Evolutionary conservation across 1,140 invertebrate genomes (phyloP).

Genomic region (Parapsyche elsis): DNA sequence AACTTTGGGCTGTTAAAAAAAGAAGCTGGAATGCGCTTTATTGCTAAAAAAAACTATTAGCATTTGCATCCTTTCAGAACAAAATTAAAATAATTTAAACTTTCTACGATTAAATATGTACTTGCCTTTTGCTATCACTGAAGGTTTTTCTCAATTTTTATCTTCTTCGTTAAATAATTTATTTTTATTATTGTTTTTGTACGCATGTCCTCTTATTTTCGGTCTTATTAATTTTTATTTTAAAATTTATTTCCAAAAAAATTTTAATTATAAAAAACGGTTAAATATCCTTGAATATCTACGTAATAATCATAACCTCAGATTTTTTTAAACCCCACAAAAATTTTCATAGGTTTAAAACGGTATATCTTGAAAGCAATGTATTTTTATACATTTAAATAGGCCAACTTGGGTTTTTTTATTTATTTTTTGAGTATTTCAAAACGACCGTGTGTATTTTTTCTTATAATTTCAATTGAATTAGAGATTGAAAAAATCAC

Average conservation of each 20-base stretch:
- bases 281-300: neutral
- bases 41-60: conserved; percentile 21
- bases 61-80: conserved; percentile 21
- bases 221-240: neutral
- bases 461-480: no score
- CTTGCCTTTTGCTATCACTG: neutral
- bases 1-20: neutral
- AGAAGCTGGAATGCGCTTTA: conserved; percentile 6
- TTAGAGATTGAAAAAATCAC: no score
- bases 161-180: neutral
- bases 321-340: no score
- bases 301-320: no score
- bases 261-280: neutral
- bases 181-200: conserved; percentile 5
- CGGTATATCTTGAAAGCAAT: no score
- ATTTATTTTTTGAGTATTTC: neutral
- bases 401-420: neutral
- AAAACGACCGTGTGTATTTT: neutral
- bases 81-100: neutral
- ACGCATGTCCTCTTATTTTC: neutral
- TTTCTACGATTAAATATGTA: conserved; percentile 1
- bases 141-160: neutral
- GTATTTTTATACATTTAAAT: neutral
- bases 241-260: neutral
- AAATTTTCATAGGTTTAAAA: no score